Evolutionary conservation across 2,113 vertebrate species (phyloP), one percentile per base, ranked within the genome.

Genomic region (Nanorana parkeri): DNA sequence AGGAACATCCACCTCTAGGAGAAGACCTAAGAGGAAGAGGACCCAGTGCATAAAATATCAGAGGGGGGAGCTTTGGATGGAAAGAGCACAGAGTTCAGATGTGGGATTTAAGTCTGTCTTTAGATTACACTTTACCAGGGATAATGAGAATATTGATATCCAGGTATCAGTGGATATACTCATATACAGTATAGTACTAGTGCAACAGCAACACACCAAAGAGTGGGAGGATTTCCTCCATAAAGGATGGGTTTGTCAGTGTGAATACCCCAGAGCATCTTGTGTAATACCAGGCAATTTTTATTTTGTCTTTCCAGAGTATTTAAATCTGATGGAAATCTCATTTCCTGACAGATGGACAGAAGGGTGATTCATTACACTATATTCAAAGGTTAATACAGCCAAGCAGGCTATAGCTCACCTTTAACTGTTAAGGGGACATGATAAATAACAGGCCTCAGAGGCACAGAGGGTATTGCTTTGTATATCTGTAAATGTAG

Each of bases 301-400:
- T 75, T 74, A 60, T 66, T 55, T 78, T 10, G 51, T 56, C 56
- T 79, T 79, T 79, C 56, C 51, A 56, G n/a, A 36, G 47, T 79
- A 79, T 79, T 79, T 20, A 79, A 68, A 68, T 56, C 52, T 29
- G 28, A 47, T 47, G 21, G 77, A 79, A 68, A 79, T 79, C 64
- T 79, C 26, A 68, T 79, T 79, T 79, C 77, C 77, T 79, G 77
- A 68, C 77, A 68, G 41, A 79, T 55, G 65, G 64, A 68, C 63
- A 54, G 63, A 29, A 79, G 52, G 20, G 52, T 79, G 77, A 79
- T 79, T 79, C 77, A 79, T 79, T 79, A 68, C 28, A 36, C 28
- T 26, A 28, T 41, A 23, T 68, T 28, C 58, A 75, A 58, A 56
- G 76, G 68, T 71, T 71, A 71, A 71, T 23, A 26, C 41, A 71